phyloP scores from a whole-genome alignment of 2,113 vertebrate species.

The Ophthalmolycus amberensis region DNA sequence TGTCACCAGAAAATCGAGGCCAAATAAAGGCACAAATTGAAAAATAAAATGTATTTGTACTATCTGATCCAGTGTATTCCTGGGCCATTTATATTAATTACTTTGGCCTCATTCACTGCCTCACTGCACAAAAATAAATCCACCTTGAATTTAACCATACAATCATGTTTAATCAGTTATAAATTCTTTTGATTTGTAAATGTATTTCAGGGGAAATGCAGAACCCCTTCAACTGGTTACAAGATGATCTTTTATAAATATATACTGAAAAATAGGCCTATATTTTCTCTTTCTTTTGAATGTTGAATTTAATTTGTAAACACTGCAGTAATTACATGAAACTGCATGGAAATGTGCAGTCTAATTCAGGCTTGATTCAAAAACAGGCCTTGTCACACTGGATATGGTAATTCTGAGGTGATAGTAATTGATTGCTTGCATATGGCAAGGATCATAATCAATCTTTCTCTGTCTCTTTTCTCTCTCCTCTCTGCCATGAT shows the following conservation, averaged over 20 bases:
- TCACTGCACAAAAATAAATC: constrained; percentile 58
- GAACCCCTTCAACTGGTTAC: constrained; percentile 51
- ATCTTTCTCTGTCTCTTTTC: constrained; percentile 70
- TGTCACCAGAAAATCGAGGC: constrained; percentile 40
- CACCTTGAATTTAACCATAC: constrained; percentile 55
- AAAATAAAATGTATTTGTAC: constrained; percentile 12
- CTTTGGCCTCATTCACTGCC: constrained; percentile 62
- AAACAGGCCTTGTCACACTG: constrained; percentile 69
- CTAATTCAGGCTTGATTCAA: constrained; percentile 57
- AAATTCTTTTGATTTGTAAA: constrained; percentile 54
- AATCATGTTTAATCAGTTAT: constrained; percentile 58
- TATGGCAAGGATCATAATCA: constrained; percentile 75
- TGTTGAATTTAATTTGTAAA: constrained; percentile 43
- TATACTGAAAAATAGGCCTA: constrained; percentile 44
- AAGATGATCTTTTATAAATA: constrained; percentile 48
- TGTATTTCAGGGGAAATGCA: constrained; percentile 45
- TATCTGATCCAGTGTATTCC: constrained; percentile 41
- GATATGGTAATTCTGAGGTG: constrained; percentile 67
- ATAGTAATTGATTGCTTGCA: constrained; percentile 74
- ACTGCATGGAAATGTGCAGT: constrained; percentile 55
- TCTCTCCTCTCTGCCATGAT: constrained; percentile 71
- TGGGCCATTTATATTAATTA: constrained; percentile 51
- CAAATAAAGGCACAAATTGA: constrained; percentile 51
- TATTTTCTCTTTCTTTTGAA: constrained; percentile 53
- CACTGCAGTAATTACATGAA: constrained; percentile 55